Evolutionary conservation across 1,140 invertebrate species (phyloP).

Genomic region (Zaprionus capensis): DNA sequence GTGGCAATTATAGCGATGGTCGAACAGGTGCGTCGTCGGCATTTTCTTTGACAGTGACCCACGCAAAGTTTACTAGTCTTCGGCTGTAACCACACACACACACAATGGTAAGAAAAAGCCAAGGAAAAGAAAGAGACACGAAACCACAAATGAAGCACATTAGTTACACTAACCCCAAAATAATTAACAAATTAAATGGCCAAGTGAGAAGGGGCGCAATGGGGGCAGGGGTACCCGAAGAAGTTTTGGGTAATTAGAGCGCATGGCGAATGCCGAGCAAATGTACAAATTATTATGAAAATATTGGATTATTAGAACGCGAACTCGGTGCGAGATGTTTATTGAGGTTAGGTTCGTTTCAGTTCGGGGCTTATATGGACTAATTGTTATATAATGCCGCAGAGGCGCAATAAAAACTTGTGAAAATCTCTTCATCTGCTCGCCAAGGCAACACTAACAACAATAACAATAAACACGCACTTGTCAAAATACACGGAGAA

Average conservation of each 20-base stretch:
- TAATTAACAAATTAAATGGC: slow-evolving; percentile 80
- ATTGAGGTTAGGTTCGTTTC: slow-evolving; percentile 61
- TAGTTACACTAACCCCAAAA: slow-evolving; percentile 74
- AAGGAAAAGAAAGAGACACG: slow-evolving; percentile 15
- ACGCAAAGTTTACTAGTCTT: slow-evolving; percentile 44
- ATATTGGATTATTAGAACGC: slow-evolving; percentile 45
- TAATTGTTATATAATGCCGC: slow-evolving; percentile 64
- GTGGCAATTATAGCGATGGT: slow-evolving; percentile 62
- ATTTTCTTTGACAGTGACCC: slow-evolving; percentile 58
- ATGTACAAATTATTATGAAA: slow-evolving; percentile 40
- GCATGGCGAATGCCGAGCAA: slow-evolving; percentile 58
- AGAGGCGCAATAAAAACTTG: slow-evolving; percentile 48
- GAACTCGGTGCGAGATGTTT: slow-evolving; percentile 50
- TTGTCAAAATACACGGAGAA: slow-evolving; percentile 70
- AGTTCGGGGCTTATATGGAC: slow-evolving; percentile 61
- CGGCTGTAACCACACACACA: no score
- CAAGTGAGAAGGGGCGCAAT: slow-evolving; percentile 22
- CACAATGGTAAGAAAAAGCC: neutral
- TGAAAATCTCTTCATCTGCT: slow-evolving; percentile 67
- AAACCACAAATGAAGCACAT: slow-evolving; percentile 77
- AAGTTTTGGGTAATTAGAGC: slow-evolving; percentile 50
- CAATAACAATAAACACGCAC: slow-evolving; percentile 53
- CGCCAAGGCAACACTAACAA: neutral
- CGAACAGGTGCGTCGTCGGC: slow-evolving; percentile 35
- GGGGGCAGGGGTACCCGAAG: neutral